phyloP scores from a whole-genome alignment of 2,113 vertebrate species.

The Melanerpes formicivorus region DNA sequence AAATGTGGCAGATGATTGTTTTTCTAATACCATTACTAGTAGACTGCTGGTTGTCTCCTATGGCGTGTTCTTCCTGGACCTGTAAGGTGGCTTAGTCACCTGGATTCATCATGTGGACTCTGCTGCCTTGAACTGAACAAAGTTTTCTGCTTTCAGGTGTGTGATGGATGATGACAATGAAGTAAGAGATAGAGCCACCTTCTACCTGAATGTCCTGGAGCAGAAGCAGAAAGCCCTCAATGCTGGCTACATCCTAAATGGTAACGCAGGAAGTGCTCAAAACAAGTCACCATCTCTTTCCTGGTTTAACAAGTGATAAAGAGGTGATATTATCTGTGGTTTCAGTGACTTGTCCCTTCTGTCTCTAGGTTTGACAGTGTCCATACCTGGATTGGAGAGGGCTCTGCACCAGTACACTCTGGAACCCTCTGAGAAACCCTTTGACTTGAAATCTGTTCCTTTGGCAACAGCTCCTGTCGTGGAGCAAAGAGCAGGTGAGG shows the following conservation, averaged over 20 bases:
- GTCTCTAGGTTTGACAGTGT: slow-evolving; percentile 76
- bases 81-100: not conserved
- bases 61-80: not conserved
- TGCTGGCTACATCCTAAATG: slow-evolving; percentile 83
- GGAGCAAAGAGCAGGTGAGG: slow-evolving; percentile 80
- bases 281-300: not conserved
- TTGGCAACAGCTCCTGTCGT: slow-evolving; percentile 77
- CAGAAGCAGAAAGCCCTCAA: slow-evolving; percentile 84
- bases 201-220: slow-evolving; percentile 82
- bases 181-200: slow-evolving; percentile 83
- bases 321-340: not conserved
- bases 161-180: slow-evolving; percentile 87
- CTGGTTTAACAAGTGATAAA: not conserved
- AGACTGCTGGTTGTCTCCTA: not conserved
- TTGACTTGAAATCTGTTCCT: slow-evolving; percentile 85
- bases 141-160: slow-evolving; percentile 69
- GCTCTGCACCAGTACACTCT: slow-evolving; percentile 84
- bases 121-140: not conserved
- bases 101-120: not conserved
- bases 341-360: not conserved
- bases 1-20: not conserved
- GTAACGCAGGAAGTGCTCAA: slow-evolving; percentile 46
- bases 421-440: slow-evolving; percentile 83
- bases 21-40: not conserved
- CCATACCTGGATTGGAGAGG: slow-evolving; percentile 83